phyloP scores from a whole-genome alignment of 2,797 vertebrate species.

The Argentina silus region DNA sequence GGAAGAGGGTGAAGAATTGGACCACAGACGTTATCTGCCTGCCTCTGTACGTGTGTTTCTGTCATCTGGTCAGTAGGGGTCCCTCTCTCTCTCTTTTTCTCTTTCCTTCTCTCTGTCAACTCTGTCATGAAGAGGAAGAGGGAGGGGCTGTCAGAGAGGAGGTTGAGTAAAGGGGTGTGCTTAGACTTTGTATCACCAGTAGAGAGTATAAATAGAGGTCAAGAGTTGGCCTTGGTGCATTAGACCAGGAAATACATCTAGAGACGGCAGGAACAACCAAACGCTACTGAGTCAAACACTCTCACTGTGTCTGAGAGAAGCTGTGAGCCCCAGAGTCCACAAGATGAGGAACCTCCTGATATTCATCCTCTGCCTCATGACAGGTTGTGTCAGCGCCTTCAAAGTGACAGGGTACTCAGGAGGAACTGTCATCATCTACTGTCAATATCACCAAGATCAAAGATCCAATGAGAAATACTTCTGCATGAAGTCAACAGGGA shows the following conservation, averaged over 20 bases:
- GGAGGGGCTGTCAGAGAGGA: neutral
- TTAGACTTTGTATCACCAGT: neutral
- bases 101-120: neutral
- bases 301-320: too few species aligned
- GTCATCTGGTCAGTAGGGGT: neutral
- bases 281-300: too few species aligned
- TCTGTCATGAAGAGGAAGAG: neutral
- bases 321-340: too few species aligned
- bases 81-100: neutral
- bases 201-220: neutral
- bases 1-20: too few species aligned
- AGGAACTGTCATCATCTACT: rapidly evolving
- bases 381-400: conserved; percentile 16
- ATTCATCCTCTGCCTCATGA: too few species aligned
- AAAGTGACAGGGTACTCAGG: neutral
- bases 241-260: neutral
- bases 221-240: neutral
- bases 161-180: neutral
- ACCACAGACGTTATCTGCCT: too few species aligned
- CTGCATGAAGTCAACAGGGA: too few species aligned
- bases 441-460: conserved; percentile 35
- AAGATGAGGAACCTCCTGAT: too few species aligned
- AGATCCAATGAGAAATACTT: too few species aligned
- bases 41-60: too few species aligned
- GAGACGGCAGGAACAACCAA: too few species aligned